Evolutionary conservation across 1,140 invertebrate species (phyloP).

Genomic region (Drosophila pachea): DNA sequence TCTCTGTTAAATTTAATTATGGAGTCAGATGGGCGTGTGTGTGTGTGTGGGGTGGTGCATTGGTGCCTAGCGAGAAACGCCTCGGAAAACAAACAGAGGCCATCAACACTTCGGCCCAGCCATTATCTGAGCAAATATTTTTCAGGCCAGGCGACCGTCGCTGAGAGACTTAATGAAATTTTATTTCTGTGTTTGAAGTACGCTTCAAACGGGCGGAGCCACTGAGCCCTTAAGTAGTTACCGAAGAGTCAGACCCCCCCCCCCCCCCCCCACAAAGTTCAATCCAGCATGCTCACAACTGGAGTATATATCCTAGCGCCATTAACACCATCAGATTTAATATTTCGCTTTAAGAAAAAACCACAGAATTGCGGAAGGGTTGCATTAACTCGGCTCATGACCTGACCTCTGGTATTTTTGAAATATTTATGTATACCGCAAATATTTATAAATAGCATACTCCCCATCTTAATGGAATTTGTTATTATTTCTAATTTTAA

Average conservation of each 20-base stretch:
- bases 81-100: slow-evolving; percentile 30
- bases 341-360: background rate
- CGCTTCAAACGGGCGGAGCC: slow-evolving; percentile 24
- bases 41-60: background rate
- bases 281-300: no score
- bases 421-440: no score
- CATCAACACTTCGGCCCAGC: slow-evolving; percentile 46
- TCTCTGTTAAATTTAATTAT: slow-evolving; percentile 59
- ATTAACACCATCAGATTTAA: no score
- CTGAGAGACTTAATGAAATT: slow-evolving; percentile 52
- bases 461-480: background rate
- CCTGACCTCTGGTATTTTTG: no score
- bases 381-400: no score
- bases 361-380: slow-evolving; percentile 10
- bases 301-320: no score
- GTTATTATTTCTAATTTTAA: slow-evolving; percentile 8
- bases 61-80: slow-evolving; percentile 24
- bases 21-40: slow-evolving; percentile 30
- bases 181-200: slow-evolving; percentile 69
- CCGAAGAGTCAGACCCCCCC: no score
- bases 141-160: slow-evolving; percentile 21
- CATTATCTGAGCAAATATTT: slow-evolving; percentile 69
- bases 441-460: no score
- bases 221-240: slow-evolving; percentile 36
- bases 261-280: no score